These are phyloP conservation scores for Cataglyphis rosenhaueri DNA, from an alignment of 2,888 invertebrate species.

Conservation along the genomic window DNA sequence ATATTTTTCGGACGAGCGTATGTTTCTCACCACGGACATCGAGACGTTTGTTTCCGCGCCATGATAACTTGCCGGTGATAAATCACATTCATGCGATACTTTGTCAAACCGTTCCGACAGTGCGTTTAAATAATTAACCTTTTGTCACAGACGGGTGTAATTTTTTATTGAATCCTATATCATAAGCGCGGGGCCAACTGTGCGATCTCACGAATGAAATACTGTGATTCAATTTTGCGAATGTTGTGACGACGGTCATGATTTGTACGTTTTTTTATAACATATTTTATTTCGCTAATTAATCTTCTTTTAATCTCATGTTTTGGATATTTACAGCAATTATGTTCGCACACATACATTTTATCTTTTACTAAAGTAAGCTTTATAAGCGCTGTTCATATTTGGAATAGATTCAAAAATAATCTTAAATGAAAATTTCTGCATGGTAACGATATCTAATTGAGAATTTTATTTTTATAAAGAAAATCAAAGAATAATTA, in stretches of 20 bases:
- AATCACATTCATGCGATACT: slow-evolving; percentile 57
- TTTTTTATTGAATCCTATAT: slow-evolving; percentile 60
- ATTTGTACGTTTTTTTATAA: slow-evolving; percentile 48
- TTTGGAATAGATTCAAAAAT: slow-evolving; percentile 5
- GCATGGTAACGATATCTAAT: not conserved
- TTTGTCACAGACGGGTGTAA: slow-evolving; percentile 46
- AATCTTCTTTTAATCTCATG: slow-evolving; percentile 37
- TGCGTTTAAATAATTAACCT: slow-evolving; percentile 70
- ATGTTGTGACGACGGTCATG: slow-evolving; percentile 32
- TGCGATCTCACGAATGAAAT: slow-evolving; percentile 38
- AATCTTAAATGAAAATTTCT: slow-evolving; percentile 18
- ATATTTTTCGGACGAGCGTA: slow-evolving; percentile 63
- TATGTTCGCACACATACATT: slow-evolving; percentile 6
- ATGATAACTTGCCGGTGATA: slow-evolving; percentile 52
- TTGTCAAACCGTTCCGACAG: slow-evolving; percentile 61
- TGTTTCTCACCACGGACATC: slow-evolving; percentile 58
- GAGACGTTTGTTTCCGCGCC: slow-evolving; percentile 58
- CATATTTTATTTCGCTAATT: slow-evolving; percentile 34
- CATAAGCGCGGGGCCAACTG: slow-evolving; percentile 9
- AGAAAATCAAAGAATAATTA: not conserved
- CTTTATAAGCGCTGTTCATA: not conserved
- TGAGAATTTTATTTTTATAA: not conserved
- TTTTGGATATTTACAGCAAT: slow-evolving; percentile 26
- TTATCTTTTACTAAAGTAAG: not conserved
- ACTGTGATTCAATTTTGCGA: slow-evolving; percentile 48